phyloP scores from a whole-genome alignment of 2,888 invertebrate species.

The Pedicia rivosa region DNA sequence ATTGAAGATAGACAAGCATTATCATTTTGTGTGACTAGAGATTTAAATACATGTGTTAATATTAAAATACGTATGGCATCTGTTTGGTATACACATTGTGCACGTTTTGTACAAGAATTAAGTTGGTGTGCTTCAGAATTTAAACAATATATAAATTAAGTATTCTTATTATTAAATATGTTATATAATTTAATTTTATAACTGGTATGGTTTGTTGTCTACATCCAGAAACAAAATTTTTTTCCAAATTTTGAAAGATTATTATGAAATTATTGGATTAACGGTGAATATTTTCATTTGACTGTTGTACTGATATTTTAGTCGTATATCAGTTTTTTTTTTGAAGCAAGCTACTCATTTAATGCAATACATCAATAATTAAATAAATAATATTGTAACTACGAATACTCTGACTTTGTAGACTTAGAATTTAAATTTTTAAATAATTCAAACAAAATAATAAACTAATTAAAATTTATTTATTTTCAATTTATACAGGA shows the following conservation, averaged over 20 bases:
- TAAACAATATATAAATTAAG: slow-evolving; percentile 50
- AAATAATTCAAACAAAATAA: not conserved
- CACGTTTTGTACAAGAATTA: slow-evolving; percentile 68
- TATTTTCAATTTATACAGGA: slow-evolving; percentile 29
- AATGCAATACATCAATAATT: too few relatives aligned
- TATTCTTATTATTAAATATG: slow-evolving; percentile 1
- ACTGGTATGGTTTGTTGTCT: too few relatives aligned
- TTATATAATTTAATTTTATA: not conserved
- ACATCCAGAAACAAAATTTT: too few relatives aligned
- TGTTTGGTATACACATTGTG: slow-evolving; percentile 87
- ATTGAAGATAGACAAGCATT: slow-evolving; percentile 28
- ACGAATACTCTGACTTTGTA: too few relatives aligned
- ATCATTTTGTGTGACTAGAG: slow-evolving; percentile 26
- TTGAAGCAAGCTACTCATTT: too few relatives aligned
- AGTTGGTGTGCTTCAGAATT: slow-evolving; percentile 82
- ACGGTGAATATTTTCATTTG: too few relatives aligned
- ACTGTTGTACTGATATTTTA: too few relatives aligned
- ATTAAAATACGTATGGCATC: slow-evolving; percentile 55
- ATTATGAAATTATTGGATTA: too few relatives aligned
- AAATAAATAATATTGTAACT: too few relatives aligned
- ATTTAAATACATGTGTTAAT: slow-evolving; percentile 21
- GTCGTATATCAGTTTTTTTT: too few relatives aligned
- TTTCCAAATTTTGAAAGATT: too few relatives aligned
- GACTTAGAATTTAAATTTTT: not conserved
- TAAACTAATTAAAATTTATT: not conserved